A percentile compares a stretch with the other conserved stretches of the same genome.
These are phyloP conservation scores for Andinoacara biseriatus DNA, from an alignment of 2,113 vertebrate species.

Conservation along the genomic window DNA sequence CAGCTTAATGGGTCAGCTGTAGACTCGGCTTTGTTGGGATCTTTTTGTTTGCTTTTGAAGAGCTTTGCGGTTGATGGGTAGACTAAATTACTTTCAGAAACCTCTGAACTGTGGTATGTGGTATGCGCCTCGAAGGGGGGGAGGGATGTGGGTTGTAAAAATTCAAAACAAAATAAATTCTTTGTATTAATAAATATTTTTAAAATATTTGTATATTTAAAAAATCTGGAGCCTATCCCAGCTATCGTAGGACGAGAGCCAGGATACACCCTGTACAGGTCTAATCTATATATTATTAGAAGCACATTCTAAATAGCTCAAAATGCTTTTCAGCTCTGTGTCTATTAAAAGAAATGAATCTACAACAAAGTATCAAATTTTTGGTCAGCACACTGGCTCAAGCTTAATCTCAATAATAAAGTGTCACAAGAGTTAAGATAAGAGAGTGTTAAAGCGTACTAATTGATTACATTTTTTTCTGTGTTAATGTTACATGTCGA, in stretches of 20 bases:
- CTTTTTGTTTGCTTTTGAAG: constrained; percentile 4
- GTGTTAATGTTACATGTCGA: too few species aligned
- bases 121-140: background rate
- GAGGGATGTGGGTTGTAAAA: background rate
- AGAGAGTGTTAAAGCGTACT: too few species aligned
- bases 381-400: too few species aligned
- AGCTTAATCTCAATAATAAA: too few species aligned
- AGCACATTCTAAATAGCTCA: background rate
- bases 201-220: too few species aligned
- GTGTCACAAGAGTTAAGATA: too few species aligned
- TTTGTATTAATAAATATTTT: too few species aligned
- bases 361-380: too few species aligned
- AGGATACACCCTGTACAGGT: too few species aligned
- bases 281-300: background rate
- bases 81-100: background rate
- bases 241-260: too few species aligned
- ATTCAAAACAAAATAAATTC: background rate
- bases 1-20: background rate
- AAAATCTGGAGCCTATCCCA: too few species aligned
- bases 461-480: too few species aligned
- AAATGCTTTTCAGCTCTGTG: background rate
- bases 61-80: background rate
- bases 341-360: background rate
- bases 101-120: background rate
- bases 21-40: background rate